phyloP scores from a whole-genome alignment of 2,113 vertebrate genomes.

The Chionodraco myersi region DNA sequence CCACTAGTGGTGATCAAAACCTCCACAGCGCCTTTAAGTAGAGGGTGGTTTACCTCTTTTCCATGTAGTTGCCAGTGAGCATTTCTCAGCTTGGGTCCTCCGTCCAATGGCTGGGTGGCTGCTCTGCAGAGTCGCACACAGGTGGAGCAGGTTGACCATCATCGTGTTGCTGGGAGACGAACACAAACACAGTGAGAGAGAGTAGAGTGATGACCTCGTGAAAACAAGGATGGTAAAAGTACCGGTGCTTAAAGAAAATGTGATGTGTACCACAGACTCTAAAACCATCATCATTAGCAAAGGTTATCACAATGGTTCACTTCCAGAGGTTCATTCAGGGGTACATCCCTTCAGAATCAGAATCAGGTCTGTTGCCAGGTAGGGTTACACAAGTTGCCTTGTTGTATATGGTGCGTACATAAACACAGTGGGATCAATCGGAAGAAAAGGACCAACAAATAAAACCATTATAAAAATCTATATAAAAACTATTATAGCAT shows the following conservation, averaged over 20 bases:
- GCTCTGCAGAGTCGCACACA: slow-evolving; percentile 85
- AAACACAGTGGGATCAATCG: too few relatives aligned
- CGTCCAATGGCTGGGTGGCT: slow-evolving; percentile 82
- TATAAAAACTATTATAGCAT: too few relatives aligned
- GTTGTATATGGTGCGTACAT: too few relatives aligned
- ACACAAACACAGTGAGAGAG: background rate
- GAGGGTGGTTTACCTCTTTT: slow-evolving; percentile 85
- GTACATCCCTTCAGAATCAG: background rate
- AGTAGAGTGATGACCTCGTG: background rate
- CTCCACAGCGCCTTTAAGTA: background rate
- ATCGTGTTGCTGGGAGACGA: slow-evolving; percentile 85
- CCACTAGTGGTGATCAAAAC: background rate
- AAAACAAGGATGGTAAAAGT: background rate
- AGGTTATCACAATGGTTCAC: background rate
- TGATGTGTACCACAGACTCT: background rate
- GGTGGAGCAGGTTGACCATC: slow-evolving; percentile 88
- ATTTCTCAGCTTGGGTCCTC: slow-evolving; percentile 86
- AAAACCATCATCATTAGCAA: background rate
- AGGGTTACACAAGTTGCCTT: too few relatives aligned
- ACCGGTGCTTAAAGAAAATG: too few relatives aligned
- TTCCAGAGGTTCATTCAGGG: background rate
- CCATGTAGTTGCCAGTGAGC: slow-evolving; percentile 85
- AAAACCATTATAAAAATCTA: too few relatives aligned
- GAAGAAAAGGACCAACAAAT: too few relatives aligned
- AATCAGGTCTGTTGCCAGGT: too few relatives aligned